Evolutionary conservation across 2,113 vertebrate genomes (phyloP).

Genomic region (Monopterus albus): DNA sequence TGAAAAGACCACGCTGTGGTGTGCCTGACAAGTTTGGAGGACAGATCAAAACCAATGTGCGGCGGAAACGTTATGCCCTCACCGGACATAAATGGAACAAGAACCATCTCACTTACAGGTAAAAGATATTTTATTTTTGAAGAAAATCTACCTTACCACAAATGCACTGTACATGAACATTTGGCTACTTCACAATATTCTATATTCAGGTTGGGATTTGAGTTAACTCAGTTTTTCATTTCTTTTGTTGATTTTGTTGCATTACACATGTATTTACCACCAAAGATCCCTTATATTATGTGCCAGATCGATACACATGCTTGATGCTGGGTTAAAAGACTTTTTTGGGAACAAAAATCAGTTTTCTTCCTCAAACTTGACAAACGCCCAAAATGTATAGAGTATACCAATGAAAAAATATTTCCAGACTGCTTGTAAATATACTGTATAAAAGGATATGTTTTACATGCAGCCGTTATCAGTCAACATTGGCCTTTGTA

Average conservation of each 20-base stretch:
- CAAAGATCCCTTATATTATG: neutral
- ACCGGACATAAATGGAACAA: slow-evolving; percentile 95
- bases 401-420: neutral
- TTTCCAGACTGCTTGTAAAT: neutral
- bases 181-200: neutral
- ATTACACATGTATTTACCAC: neutral
- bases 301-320: neutral
- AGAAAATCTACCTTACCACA: neutral
- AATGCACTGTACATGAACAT: neutral
- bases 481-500: neutral
- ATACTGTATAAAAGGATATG: too few relatives aligned
- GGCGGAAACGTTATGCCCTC: slow-evolving; percentile 92
- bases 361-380: slow-evolving; percentile 1
- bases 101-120: slow-evolving; percentile 93
- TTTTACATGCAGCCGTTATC: neutral
- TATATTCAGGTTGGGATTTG: neutral
- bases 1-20: slow-evolving; percentile 94
- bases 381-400: neutral
- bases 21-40: slow-evolving; percentile 96
- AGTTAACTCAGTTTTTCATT: neutral
- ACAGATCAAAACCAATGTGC: slow-evolving; percentile 92
- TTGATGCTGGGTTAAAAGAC: neutral
- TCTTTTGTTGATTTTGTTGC: neutral
- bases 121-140: neutral
- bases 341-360: too few relatives aligned